Percentiles rank a stretch among this genome's conserved stretches.
phyloP scores from a whole-genome alignment of 2,888 invertebrate species.

The Unio pictorum region DNA sequence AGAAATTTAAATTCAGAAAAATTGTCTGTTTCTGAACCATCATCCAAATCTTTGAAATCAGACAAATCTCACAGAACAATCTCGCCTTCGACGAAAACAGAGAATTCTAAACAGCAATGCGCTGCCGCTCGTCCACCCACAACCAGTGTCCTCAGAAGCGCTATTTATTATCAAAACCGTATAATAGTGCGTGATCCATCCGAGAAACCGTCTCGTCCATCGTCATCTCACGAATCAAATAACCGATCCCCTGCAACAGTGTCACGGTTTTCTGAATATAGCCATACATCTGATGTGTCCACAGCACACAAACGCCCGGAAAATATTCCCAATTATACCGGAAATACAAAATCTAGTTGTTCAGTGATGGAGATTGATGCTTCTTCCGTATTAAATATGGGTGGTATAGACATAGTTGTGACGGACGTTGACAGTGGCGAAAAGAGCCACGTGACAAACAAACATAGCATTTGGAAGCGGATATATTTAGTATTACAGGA shows the following conservation, averaged over 20 bases:
- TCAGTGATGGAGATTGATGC: constrained; percentile 5
- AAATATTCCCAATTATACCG: no score
- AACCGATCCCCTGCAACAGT: constrained; percentile 16
- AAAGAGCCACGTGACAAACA: constrained; percentile 28
- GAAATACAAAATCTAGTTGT: background rate
- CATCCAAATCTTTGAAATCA: no score
- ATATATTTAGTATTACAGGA: constrained; percentile 50
- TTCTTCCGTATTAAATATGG: constrained; percentile 44
- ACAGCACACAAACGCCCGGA: no score
- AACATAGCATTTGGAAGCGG: constrained; percentile 38
- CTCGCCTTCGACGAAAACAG: no score
- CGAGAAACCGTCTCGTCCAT: constrained; percentile 10
- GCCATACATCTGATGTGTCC: background rate
- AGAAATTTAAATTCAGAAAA: no score
- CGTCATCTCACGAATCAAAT: background rate
- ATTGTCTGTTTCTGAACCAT: no score
- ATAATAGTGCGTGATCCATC: constrained; percentile 28
- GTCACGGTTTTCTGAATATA: background rate
- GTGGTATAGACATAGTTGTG: constrained; percentile 54
- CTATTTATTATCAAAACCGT: constrained; percentile 34
- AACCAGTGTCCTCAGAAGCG: constrained; percentile 30
- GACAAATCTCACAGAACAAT: no score
- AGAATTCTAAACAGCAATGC: no score
- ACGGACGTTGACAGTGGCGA: constrained; percentile 40
- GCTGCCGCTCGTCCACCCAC: constrained; percentile 18